Conservation (phyloP, 1,140 invertebrate genomes). For the Ptiloglossa arizonensis region DNA sequence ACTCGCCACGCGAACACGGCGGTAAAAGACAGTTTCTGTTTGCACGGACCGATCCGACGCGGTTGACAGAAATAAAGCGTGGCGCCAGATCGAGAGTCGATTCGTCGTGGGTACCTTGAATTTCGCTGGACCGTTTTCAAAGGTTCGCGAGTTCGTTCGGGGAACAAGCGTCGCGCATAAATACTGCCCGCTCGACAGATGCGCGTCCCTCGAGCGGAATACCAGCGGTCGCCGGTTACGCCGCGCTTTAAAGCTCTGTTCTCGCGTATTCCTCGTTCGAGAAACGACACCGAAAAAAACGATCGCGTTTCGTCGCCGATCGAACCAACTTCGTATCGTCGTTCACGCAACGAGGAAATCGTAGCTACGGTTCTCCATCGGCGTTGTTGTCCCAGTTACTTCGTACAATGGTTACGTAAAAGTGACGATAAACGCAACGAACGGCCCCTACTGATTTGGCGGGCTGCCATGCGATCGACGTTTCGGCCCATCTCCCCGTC, state of each 20-base stretch:
- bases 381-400: constrained; percentile 37
- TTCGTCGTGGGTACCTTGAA: too few species aligned
- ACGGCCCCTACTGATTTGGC: constrained; percentile 22
- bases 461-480: constrained; percentile 28
- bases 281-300: not conserved
- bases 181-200: not conserved
- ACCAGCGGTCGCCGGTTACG: not conserved
- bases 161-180: not conserved
- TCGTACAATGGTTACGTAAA: constrained; percentile 33
- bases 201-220: not conserved
- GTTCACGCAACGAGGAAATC: constrained; percentile 18
- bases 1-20: too few species aligned
- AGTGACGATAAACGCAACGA: constrained; percentile 38
- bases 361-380: constrained; percentile 16
- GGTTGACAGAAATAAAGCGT: too few species aligned
- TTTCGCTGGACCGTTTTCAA: too few species aligned
- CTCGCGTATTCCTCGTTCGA: too few species aligned
- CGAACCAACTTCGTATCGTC: not conserved
- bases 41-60: too few species aligned
- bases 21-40: too few species aligned
- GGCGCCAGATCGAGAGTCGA: too few species aligned
- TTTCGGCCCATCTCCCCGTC: constrained; percentile 2
- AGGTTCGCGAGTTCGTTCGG: not conserved
- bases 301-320: not conserved
- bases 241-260: not conserved